Conservation (phyloP, 2,113 vertebrate genomes). For the Columbina picui region DNA sequence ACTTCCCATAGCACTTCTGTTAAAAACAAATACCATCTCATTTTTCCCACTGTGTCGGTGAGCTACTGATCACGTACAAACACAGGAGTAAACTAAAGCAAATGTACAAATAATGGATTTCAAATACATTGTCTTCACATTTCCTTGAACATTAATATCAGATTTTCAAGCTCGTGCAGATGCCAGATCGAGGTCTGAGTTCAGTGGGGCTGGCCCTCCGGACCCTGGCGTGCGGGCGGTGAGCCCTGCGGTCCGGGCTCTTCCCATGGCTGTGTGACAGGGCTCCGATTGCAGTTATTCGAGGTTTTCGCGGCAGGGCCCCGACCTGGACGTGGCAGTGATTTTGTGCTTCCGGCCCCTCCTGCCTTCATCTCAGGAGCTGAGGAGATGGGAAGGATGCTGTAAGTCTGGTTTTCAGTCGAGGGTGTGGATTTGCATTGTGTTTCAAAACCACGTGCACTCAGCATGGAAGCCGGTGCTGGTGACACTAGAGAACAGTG, state of each 20-base stretch:
- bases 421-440: no score
- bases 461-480: no score
- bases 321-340: fast-evolving
- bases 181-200: neutral
- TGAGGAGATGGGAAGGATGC: neutral
- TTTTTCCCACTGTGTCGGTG: neutral
- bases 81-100: neutral
- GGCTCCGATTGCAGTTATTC: neutral
- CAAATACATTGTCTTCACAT: neutral
- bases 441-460: no score
- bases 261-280: neutral
- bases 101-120: neutral
- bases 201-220: neutral
- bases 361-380: neutral
- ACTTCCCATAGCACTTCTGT: neutral
- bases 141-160: neutral
- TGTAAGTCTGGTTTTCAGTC: fast-evolving
- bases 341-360: neutral
- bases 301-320: neutral
- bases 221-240: neutral
- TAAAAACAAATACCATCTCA: neutral
- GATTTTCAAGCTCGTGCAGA: neutral
- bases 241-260: neutral
- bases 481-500: no score
- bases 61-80: neutral